Evolutionary conservation across 2,113 vertebrate species (phyloP).

Genomic region (Corythoichthys intestinalis): DNA sequence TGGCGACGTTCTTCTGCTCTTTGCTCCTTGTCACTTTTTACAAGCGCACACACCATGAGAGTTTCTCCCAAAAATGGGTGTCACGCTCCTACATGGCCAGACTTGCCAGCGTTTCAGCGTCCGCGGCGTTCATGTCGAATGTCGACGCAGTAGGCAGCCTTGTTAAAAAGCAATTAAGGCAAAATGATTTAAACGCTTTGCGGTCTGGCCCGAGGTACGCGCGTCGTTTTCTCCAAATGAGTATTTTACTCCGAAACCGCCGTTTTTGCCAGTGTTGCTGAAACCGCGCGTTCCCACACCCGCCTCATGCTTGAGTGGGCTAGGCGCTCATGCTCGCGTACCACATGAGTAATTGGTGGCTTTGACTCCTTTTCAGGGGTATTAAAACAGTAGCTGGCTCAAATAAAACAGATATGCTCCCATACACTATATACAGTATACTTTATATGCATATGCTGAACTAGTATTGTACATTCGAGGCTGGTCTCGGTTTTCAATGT

Average conservation of each 20-base stretch:
- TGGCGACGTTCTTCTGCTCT: conserved; percentile 14
- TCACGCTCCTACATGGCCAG: conserved; percentile 55
- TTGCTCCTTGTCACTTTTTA: conserved; percentile 32
- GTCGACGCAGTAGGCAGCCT: conserved; percentile 70
- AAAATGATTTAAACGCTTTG: conserved; percentile 74
- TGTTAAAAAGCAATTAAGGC: conserved; percentile 77
- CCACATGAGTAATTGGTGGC: conserved; percentile 67
- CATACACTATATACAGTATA: conserved; percentile 17
- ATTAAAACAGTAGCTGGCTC: conserved; percentile 70
- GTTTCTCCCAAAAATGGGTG: conserved; percentile 33
- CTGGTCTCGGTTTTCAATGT: too few species aligned
- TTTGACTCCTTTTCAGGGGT: conserved; percentile 64
- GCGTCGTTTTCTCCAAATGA: conserved; percentile 73
- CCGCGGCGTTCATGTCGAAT: conserved; percentile 71
- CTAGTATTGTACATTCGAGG: too few species aligned
- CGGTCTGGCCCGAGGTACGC: conserved; percentile 68
- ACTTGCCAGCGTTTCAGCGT: conserved; percentile 66
- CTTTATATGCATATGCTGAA: too few species aligned
- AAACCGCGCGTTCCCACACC: conserved; percentile 72
- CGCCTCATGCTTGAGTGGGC: conserved; percentile 65
- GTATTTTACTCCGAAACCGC: conserved; percentile 73
- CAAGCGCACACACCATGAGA: conserved; percentile 15
- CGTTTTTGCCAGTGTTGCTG: conserved; percentile 69
- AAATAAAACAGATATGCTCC: conserved; percentile 67
- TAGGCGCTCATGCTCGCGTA: conserved; percentile 38